These are phyloP conservation scores for Hypothenemus hampei DNA, from an alignment of 1,140 invertebrate species.

Conservation along the genomic window DNA sequence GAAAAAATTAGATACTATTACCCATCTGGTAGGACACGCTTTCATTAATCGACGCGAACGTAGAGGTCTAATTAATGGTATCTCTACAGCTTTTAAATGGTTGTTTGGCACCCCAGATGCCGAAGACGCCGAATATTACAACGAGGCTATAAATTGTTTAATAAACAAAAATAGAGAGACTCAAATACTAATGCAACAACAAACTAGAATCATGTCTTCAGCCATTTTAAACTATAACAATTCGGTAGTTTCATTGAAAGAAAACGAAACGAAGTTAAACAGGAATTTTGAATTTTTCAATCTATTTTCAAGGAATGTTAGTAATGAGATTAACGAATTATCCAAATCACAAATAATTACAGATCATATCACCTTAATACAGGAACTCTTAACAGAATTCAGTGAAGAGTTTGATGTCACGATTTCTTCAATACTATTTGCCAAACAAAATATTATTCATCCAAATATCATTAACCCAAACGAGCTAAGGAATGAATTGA, in stretches of 20 bases:
- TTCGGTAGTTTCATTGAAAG: background rate
- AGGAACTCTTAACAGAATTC: constrained; percentile 10
- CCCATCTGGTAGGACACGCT: constrained; percentile 24
- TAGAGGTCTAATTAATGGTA: constrained; percentile 34
- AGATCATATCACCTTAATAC: constrained; percentile 12
- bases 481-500: background rate
- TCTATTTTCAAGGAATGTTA: background rate
- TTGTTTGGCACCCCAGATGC: constrained; percentile 38
- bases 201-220: constrained; percentile 16
- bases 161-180: constrained; percentile 13
- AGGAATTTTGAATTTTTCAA: constrained; percentile 2
- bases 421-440: constrained; percentile 22
- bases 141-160: constrained; percentile 30
- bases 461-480: constrained; percentile 13
- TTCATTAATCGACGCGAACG: constrained; percentile 14
- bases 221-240: background rate
- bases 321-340: background rate
- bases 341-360: background rate
- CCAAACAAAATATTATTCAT: constrained; percentile 28
- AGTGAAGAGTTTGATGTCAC: constrained; percentile 18
- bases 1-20: constrained; percentile 22
- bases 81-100: constrained; percentile 39
- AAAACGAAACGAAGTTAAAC: background rate
- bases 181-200: constrained; percentile 28
- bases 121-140: constrained; percentile 36